Percentiles rank a stretch among this genome's conserved stretches.
phyloP scores from a whole-genome alignment of 2,888 invertebrate genomes.

The Yponomeuta cagnagella region DNA sequence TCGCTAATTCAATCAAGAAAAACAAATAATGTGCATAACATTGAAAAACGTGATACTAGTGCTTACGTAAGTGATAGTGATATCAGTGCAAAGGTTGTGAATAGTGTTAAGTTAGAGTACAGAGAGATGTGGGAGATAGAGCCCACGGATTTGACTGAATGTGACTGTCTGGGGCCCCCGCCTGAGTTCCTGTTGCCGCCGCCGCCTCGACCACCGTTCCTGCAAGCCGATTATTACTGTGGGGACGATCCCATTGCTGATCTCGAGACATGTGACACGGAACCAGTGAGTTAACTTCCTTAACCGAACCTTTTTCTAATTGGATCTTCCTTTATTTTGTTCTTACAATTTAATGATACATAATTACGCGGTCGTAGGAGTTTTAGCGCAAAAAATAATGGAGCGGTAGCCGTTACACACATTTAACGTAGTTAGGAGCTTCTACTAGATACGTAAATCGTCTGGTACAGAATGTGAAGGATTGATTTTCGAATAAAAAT shows the following conservation, averaged over 20 bases:
- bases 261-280: conserved; percentile 84
- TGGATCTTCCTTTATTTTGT: background rate
- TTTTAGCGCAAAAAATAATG: too few relatives aligned
- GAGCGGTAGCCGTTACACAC: too few relatives aligned
- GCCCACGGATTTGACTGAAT: conserved; percentile 81
- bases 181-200: conserved; percentile 85
- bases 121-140: conserved; percentile 84
- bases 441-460: too few relatives aligned
- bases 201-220: conserved; percentile 83
- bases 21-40: conserved; percentile 57
- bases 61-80: conserved; percentile 60
- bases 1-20: conserved; percentile 61
- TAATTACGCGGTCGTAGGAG: too few relatives aligned
- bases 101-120: conserved; percentile 71
- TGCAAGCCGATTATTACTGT: conserved; percentile 81
- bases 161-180: conserved; percentile 85
- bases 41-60: conserved; percentile 68
- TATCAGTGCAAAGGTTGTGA: conserved; percentile 71
- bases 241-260: conserved; percentile 82
- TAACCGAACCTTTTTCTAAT: conserved; percentile 1
- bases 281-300: conserved; percentile 78
- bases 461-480: too few relatives aligned
- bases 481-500: background rate
- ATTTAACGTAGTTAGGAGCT: too few relatives aligned
- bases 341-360: too few relatives aligned